phyloP scores from a whole-genome alignment of 2,113 vertebrate genomes.

The Antigone vipio region DNA sequence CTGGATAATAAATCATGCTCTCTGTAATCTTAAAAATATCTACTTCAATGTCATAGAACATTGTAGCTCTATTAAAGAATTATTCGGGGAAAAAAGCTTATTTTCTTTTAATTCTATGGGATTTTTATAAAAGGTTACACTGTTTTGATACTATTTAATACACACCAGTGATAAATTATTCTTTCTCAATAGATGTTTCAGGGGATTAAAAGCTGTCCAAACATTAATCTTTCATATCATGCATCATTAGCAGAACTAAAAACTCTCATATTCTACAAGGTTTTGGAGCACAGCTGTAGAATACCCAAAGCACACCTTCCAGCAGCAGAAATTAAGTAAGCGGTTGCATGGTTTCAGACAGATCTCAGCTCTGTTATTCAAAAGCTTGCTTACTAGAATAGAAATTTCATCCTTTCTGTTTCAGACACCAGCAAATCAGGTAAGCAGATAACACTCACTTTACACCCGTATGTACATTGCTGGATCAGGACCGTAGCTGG shows the following conservation, averaged over 20 bases:
- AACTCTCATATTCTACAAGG: background rate
- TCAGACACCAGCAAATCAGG: background rate
- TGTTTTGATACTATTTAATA: background rate
- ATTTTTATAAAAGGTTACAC: background rate
- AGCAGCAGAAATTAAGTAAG: background rate
- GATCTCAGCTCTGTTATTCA: background rate
- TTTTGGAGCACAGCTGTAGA: background rate
- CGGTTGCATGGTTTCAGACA: background rate
- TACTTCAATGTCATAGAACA: background rate
- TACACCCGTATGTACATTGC: background rate
- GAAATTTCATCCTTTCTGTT: background rate
- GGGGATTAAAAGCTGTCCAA: background rate
- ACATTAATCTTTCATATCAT: background rate
- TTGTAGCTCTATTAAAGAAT: background rate
- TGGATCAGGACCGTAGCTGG: background rate
- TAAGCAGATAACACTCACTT: background rate
- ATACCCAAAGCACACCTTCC: background rate
- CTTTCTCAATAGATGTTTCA: background rate
- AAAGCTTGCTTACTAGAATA: background rate
- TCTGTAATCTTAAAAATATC: background rate
- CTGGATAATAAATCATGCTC: background rate
- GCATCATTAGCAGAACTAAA: background rate
- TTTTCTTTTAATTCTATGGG: background rate
- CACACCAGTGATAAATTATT: background rate
- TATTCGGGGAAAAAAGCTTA: background rate